Conservation (phyloP, 1,140 invertebrate species). For the Apis mellifera region DNA sequence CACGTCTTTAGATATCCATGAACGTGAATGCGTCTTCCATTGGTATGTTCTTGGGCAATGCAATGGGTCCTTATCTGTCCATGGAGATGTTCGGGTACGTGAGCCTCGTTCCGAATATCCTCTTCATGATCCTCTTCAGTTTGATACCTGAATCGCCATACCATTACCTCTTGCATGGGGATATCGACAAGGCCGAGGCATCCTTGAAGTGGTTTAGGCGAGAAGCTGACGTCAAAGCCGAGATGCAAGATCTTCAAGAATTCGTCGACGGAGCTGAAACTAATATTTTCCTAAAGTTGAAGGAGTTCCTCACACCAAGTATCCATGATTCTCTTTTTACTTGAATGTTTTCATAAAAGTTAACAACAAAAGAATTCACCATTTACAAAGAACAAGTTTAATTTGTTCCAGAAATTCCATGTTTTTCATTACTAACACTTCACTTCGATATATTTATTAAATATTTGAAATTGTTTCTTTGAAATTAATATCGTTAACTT, state of each 20-base stretch:
- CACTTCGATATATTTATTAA: background rate
- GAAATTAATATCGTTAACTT: background rate
- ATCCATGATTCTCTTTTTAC: slow-evolving; percentile 16
- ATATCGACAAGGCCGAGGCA: slow-evolving; percentile 72
- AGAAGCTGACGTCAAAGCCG: slow-evolving; percentile 70
- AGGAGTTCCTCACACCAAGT: slow-evolving; percentile 70
- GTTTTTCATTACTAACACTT: background rate
- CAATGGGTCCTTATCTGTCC: slow-evolving; percentile 75
- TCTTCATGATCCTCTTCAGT: slow-evolving; percentile 79
- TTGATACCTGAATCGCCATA: slow-evolving; percentile 83
- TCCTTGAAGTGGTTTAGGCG: slow-evolving; percentile 76
- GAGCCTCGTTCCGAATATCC: slow-evolving; percentile 73
- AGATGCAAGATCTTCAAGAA: slow-evolving; percentile 74
- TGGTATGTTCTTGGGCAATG: slow-evolving; percentile 75
- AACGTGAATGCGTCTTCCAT: slow-evolving; percentile 81
- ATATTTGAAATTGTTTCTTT: background rate
- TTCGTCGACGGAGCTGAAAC: slow-evolving; percentile 67
- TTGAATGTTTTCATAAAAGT: background rate
- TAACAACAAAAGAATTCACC: background rate
- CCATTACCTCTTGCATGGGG: slow-evolving; percentile 69
- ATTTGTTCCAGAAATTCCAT: background rate
- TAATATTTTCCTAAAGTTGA: slow-evolving; percentile 64
- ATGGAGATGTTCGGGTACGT: slow-evolving; percentile 75
- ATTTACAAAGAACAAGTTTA: background rate
- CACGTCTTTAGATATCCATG: slow-evolving; percentile 79